These are phyloP conservation scores for Tiliacea aurago DNA, from an alignment of 2,888 invertebrate species.

Conservation along the genomic window DNA sequence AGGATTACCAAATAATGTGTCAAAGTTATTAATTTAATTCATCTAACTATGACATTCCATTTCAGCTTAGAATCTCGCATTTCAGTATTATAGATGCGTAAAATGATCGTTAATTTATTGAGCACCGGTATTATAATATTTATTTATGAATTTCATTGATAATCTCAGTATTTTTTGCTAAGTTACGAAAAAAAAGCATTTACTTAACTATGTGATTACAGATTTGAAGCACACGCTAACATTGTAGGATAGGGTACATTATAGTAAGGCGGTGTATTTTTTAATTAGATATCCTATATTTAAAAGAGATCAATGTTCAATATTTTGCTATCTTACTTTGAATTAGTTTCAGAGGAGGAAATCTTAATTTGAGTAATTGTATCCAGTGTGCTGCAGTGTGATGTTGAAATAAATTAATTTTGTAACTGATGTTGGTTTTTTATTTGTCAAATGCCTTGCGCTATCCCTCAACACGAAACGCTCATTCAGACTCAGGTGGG, in stretches of 20 bases:
- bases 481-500: background rate
- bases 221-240: constrained; percentile 50
- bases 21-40: constrained; percentile 45
- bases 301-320: constrained; percentile 24
- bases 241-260: constrained; percentile 13
- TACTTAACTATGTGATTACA: constrained; percentile 46
- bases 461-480: too few relatives aligned
- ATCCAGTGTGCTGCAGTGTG: constrained; percentile 57
- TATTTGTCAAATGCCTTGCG: constrained; percentile 10
- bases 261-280: constrained; percentile 11
- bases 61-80: constrained; percentile 58
- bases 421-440: constrained; percentile 61
- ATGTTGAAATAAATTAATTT: constrained; percentile 73
- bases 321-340: constrained; percentile 33
- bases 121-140: constrained; percentile 38
- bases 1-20: constrained; percentile 26
- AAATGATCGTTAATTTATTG: constrained; percentile 26
- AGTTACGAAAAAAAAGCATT: constrained; percentile 54
- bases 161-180: constrained; percentile 61
- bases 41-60: constrained; percentile 59
- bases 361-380: constrained; percentile 60
- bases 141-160: constrained; percentile 47
- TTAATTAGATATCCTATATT: constrained; percentile 3
- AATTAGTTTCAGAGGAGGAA: constrained; percentile 35
- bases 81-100: constrained; percentile 58